Evolutionary conservation across 1,140 invertebrate genomes (phyloP).

Genomic region (Dufourea novaeangliae): DNA sequence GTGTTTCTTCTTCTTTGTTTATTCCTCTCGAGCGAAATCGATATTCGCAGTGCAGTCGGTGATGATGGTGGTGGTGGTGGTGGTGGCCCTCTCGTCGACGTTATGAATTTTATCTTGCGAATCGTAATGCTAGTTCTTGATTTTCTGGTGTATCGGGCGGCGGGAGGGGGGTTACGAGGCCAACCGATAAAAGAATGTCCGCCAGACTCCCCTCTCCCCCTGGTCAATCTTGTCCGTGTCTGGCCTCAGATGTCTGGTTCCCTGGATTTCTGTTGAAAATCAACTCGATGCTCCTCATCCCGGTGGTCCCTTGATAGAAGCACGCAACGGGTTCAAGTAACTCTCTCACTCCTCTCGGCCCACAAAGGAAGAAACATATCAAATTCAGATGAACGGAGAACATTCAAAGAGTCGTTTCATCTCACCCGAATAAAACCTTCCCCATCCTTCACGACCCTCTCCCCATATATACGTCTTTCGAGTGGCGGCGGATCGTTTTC

Average conservation of each 20-base stretch:
- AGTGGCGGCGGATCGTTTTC: slow-evolving; percentile 15
- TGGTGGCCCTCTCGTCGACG: slow-evolving; percentile 6
- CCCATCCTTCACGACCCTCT: no score
- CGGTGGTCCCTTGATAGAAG: neutral
- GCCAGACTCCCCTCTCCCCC: neutral
- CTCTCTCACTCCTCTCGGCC: neutral
- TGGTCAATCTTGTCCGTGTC: neutral
- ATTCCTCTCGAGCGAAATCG: slow-evolving; percentile 9
- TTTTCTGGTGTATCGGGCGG: no score
- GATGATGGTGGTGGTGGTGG: no score
- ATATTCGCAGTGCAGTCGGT: slow-evolving; percentile 44
- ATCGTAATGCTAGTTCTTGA: slow-evolving; percentile 9
- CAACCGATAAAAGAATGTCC: neutral
- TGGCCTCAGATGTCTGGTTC: neutral
- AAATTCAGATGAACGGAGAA: slow-evolving; percentile 11
- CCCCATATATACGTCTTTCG: slow-evolving; percentile 17
- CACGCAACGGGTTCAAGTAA: neutral
- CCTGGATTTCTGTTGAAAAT: no score
- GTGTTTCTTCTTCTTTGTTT: slow-evolving; percentile 21
- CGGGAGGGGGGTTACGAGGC: no score
- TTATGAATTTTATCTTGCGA: slow-evolving; percentile 44
- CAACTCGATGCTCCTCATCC: no score
- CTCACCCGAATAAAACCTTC: neutral
- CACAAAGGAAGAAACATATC: neutral
- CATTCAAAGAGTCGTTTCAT: neutral